phyloP scores from a whole-genome alignment of 2,888 invertebrate species.

The Coelinius sp. region DNA sequence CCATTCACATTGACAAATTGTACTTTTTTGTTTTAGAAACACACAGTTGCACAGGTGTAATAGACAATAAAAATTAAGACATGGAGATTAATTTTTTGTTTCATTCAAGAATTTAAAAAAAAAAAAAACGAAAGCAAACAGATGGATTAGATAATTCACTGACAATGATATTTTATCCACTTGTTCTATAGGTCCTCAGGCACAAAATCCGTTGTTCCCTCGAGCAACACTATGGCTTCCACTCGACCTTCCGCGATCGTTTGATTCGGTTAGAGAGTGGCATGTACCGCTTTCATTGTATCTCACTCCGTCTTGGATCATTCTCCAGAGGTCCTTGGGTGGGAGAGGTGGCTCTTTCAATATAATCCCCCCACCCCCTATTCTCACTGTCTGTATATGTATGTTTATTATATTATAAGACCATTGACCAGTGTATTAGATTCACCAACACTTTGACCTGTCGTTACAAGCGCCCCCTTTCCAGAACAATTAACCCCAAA shows the following conservation, averaged over 20 bases:
- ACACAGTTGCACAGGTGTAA: no score
- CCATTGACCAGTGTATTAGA: not conserved
- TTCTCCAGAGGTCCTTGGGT: slow-evolving; percentile 41
- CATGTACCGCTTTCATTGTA: slow-evolving; percentile 35
- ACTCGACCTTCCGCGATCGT: slow-evolving; percentile 44
- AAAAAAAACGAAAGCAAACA: no score
- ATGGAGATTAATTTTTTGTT: no score
- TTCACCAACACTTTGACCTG: not conserved
- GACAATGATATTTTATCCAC: not conserved
- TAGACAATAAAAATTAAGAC: no score
- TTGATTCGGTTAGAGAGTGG: slow-evolving; percentile 43
- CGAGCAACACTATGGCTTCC: slow-evolving; percentile 32
- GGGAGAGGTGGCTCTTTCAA: slow-evolving; percentile 24
- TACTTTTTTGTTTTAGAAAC: no score
- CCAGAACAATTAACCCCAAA: slow-evolving; percentile 68
- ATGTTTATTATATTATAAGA: not conserved
- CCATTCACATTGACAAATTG: not conserved
- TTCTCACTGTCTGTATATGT: no score
- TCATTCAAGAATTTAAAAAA: no score
- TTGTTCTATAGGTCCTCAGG: not conserved
- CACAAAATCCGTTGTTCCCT: slow-evolving; percentile 21
- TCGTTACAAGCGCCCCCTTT: slow-evolving; percentile 47
- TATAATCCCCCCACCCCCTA: slow-evolving; percentile 21
- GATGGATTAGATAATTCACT: no score
- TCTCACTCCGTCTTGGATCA: slow-evolving; percentile 37